Evolutionary conservation across 1,140 invertebrate species (phyloP), one percentile per base, ranked within the genome.

Genomic region (Triops cancriformis): DNA sequence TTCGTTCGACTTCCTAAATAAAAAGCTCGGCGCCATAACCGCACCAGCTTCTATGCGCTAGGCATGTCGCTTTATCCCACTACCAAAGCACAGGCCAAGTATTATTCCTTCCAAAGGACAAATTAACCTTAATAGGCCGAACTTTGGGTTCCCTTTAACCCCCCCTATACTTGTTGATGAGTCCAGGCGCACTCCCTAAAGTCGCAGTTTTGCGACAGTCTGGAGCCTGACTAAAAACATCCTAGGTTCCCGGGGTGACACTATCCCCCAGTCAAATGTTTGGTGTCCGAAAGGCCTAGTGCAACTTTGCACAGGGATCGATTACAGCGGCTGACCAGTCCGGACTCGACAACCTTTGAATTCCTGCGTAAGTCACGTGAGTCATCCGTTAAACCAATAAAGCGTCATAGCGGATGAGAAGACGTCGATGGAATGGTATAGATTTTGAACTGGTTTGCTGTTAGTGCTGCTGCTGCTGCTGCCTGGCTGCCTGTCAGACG

Each of bases 401-500:
- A 64, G 31, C 23, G 51, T 64, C 10, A 64, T 64, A 64, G 14
- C 51, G 23, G 9, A 64, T 23, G 51, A 64, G 23, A 64, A 64
- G 51, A 64, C 14, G 51, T 64, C 51, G 51, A 64, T 64, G 51
- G 51, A 64, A 64, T 64, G 51, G 51, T 64, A 64, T 64, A 23
- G 51, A 37, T 64, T 64, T 64, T 64, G 51, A 14, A n/a, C 23
- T 64, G 51, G 51, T 64, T 64, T 64, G 51, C 51, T 64, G 51
- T 23, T 64, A 23, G 31, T 37, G 31, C 14, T 64, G 51, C 51
- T 64, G 51, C 51, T 64, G 51, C 51, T 64, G 51, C 51, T 64
- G 51, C 51, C 51, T 64, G 51, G 51, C 23, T 64, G 51, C 51
- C 51, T 64, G 51, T 64, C 51, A 64, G 51, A 64, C 51, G 51